These are phyloP conservation scores for Mongoloraphidia duomilia DNA, from an alignment of 2,888 invertebrate genomes.

Conservation along the genomic window DNA sequence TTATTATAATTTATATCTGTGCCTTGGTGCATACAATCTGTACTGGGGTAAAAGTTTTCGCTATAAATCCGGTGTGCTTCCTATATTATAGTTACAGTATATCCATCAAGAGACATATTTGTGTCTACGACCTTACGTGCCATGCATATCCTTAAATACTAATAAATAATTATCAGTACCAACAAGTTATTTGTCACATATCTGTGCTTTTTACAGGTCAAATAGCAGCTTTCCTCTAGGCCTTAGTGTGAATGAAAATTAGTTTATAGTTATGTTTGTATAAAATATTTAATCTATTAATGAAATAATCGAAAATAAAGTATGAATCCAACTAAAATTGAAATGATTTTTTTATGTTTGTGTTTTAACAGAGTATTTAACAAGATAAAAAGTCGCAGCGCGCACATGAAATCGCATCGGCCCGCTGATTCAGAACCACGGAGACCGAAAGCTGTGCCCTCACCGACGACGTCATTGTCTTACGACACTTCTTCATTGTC, in stretches of 20 bases:
- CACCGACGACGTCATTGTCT: conserved; percentile 13
- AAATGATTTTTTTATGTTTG: not conserved
- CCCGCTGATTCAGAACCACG: conserved; percentile 71
- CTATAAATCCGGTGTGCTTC: too few relatives aligned
- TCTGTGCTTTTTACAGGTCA: too few relatives aligned
- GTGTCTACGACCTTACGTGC: not conserved
- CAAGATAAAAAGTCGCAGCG: conserved; percentile 97
- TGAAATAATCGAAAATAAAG: not conserved
- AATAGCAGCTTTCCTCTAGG: too few relatives aligned
- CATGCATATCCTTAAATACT: too few relatives aligned
- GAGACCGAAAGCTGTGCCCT: conserved; percentile 36
- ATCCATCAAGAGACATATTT: too few relatives aligned
- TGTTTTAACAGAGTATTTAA: conserved; percentile 76
- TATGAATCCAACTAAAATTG: not conserved
- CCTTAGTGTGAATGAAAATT: not conserved
- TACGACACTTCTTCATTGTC: conserved; percentile 11
- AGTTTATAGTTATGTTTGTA: not conserved
- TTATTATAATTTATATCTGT: too few relatives aligned
- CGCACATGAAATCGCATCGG: conserved; percentile 98
- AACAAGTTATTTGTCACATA: too few relatives aligned
- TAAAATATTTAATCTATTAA: not conserved
- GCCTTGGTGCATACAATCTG: too few relatives aligned
- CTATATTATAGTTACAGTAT: too few relatives aligned
- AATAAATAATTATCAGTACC: too few relatives aligned
- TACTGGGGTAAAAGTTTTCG: too few relatives aligned